phyloP scores from a whole-genome alignment of 2,113 vertebrate genomes.

The Antechinus stuartii region DNA sequence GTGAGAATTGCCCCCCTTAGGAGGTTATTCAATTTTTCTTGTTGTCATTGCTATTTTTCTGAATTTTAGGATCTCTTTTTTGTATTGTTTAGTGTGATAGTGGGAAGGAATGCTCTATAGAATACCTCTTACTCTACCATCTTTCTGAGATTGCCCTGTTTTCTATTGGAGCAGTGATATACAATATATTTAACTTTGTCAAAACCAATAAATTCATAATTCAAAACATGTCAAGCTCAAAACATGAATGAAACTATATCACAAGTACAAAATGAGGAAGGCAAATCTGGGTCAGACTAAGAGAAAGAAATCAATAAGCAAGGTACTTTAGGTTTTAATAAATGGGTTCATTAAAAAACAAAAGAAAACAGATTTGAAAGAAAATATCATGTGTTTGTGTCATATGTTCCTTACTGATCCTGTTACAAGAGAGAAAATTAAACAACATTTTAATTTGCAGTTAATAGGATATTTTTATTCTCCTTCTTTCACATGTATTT shows the following conservation, averaged over 20 bases:
- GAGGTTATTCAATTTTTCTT: not conserved
- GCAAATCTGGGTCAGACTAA: not conserved
- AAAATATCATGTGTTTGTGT: not conserved
- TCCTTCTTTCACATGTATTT: not conserved
- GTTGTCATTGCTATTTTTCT: not conserved
- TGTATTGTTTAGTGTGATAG: not conserved
- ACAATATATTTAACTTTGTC: not conserved
- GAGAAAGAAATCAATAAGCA: not conserved
- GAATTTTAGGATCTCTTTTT: not conserved
- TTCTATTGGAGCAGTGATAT: not conserved
- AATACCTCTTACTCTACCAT: not conserved
- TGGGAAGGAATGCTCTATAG: not conserved
- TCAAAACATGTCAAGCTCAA: not conserved
- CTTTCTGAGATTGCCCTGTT: not conserved
- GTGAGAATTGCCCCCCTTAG: not conserved
- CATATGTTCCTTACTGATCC: not conserved
- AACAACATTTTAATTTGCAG: not conserved
- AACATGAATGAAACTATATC: not conserved
- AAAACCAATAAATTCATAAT: not conserved
- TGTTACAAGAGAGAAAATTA: not conserved
- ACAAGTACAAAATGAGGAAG: conserved; percentile 28
- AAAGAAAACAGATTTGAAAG: not conserved
- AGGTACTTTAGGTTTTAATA: not conserved
- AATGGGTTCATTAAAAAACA: conserved; percentile 9
- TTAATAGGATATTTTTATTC: not conserved